phyloP scores from a whole-genome alignment of 2,113 vertebrate species.

The Nibea albiflora region DNA sequence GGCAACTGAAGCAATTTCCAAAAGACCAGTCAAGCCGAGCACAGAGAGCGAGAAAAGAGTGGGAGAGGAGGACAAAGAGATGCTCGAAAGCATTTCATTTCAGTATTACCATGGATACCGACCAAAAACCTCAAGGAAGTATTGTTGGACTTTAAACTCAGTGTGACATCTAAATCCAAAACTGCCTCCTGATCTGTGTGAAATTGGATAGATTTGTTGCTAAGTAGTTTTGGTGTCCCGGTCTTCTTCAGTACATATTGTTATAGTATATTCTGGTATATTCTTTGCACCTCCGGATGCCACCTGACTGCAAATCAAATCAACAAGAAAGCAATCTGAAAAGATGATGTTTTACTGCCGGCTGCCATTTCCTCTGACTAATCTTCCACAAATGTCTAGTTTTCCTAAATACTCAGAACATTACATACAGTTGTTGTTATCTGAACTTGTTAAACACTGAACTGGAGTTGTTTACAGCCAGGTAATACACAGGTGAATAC shows the following conservation, averaged over 20 bases:
- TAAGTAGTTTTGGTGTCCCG: constrained; percentile 36
- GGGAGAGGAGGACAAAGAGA: constrained; percentile 69
- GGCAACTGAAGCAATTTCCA: constrained; percentile 74
- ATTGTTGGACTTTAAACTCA: constrained; percentile 52
- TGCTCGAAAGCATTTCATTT: constrained; percentile 63
- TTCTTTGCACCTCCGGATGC: constrained; percentile 23
- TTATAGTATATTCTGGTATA: not conserved
- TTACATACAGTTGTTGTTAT: constrained; percentile 12
- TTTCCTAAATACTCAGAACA: constrained; percentile 17
- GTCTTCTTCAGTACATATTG: constrained; percentile 6
- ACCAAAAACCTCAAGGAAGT: constrained; percentile 51
- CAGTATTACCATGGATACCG: constrained; percentile 67
- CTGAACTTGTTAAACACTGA: constrained; percentile 40
- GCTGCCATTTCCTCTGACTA: constrained; percentile 13
- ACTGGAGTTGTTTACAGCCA: constrained; percentile 17
- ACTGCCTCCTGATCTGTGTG: constrained; percentile 49
- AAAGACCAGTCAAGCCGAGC: constrained; percentile 71
- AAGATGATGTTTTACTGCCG: constrained; percentile 28
- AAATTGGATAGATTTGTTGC: constrained; percentile 58
- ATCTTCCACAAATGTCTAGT: constrained; percentile 31
- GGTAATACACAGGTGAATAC: constrained; percentile 1
- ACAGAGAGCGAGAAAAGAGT: constrained; percentile 44
- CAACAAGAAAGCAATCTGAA: constrained; percentile 25
- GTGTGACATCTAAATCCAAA: constrained; percentile 49
- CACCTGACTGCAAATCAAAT: constrained; percentile 45